phyloP scores from a whole-genome alignment of 2,888 invertebrate genomes.

The Cantharis lateralis region DNA sequence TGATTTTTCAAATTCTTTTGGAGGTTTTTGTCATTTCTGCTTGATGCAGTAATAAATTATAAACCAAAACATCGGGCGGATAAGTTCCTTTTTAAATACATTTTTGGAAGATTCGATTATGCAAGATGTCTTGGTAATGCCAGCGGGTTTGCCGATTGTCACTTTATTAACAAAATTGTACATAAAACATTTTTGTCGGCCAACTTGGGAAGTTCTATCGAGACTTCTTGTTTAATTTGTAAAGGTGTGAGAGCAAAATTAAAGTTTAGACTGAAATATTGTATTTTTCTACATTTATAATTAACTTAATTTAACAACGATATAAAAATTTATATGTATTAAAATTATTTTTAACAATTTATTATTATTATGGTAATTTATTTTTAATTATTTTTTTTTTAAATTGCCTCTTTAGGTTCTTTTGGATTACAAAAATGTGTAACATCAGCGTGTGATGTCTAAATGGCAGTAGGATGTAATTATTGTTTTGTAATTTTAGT shows the following conservation, averaged over 20 bases:
- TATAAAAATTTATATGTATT: neutral
- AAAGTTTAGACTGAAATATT: constrained; percentile 5
- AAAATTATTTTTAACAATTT: constrained; percentile 12
- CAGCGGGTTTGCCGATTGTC: neutral
- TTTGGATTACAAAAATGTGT: neutral
- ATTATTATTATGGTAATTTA: constrained; percentile 6
- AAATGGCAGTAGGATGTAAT: constrained; percentile 29
- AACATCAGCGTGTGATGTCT: constrained; percentile 14
- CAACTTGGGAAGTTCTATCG: neutral
- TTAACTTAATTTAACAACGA: constrained; percentile 6
- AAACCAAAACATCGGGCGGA: neutral
- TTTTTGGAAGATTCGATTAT: neutral
- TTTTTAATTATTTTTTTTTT: neutral
- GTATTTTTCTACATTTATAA: constrained; percentile 26
- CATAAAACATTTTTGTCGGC: neutral
- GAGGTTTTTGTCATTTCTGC: neutral
- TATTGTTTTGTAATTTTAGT: constrained; percentile 16
- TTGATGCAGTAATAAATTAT: neutral
- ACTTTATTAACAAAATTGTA: neutral
- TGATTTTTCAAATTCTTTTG: neutral
- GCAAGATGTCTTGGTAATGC: neutral
- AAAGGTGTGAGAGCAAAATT: neutral
- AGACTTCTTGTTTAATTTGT: neutral
- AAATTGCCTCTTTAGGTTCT: neutral
- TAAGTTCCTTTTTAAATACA: neutral